Base-by-base conservation (phyloP, 1,140 invertebrate genomes). In the Phymorhynchus buccinoides region DNA sequence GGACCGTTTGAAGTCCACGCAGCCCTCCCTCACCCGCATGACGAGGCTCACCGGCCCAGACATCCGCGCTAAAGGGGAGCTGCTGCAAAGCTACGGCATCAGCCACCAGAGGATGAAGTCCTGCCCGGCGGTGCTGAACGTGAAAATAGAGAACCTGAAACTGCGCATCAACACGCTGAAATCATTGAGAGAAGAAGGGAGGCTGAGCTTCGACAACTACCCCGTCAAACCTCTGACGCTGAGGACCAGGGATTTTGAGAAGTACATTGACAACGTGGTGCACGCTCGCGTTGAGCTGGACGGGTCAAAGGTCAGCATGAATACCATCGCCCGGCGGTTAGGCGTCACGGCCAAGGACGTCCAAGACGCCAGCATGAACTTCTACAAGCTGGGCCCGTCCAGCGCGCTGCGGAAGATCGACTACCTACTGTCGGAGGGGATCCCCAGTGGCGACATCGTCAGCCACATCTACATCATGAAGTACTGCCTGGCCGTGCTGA, bases 401-500 rank as follows among this genome's bases (percentile, higher is more conserved):
- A 41, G n/a, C 2, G 81, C 48, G 0, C 12, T 71, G n/a, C 14
- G 44, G 7, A 68, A 71, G 41, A 83, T 83, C 18, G 41, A 68
- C 16, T 83, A 83, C 32, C 48, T 83, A 3, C 66, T 83, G n/a
- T 37, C 7, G 16, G 32, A 83, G 37, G 81, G 81, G 16, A 56
- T 83, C 18, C 27, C 62, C n/a, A 32, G 22, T 6, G 16, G 30
- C 3, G 81, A 83, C 3, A 83, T 83, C 37, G 0, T 83, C 27
- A 71, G 66, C 37, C 81, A 83, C 41, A 71, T 83, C n/a, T 83
- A 83, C 62, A 68, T 83, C 62, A 39, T 83, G n/a, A 56, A 35
- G 35, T 42, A 83, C 0, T 37, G 12, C 6, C 62, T 35, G 37
- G 32, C 16, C 37, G 18, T 3, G 1, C 27, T 83, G n/a, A 0